Conservation (phyloP, 1,140 invertebrate genomes). For the Contarinia nasturtii region DNA sequence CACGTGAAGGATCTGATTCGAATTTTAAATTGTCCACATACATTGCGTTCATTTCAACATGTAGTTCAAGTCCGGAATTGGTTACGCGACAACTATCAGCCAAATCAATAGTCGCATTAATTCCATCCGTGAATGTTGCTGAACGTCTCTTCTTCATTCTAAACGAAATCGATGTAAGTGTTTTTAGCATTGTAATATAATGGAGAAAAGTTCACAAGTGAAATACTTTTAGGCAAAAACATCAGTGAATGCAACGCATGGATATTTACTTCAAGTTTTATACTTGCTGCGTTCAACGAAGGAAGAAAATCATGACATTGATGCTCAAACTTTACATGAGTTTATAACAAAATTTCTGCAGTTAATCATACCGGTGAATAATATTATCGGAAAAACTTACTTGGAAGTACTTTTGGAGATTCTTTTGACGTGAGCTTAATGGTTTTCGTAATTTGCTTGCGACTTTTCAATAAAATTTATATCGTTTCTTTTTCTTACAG, state of each 20-base stretch:
- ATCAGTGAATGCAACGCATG: constrained; percentile 23
- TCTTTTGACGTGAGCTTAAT: constrained; percentile 3
- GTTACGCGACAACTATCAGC: constrained; percentile 45
- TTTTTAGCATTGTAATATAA: background rate
- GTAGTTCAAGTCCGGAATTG: constrained; percentile 34
- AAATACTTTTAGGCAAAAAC: constrained; percentile 2
- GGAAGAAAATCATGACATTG: constrained; percentile 3
- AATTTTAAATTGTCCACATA: constrained; percentile 32
- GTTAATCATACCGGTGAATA: constrained; percentile 4
- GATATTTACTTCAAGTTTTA: constrained; percentile 23
- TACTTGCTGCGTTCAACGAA: background rate
- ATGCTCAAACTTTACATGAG: constrained; percentile 2
- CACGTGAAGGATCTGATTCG: constrained; percentile 41
- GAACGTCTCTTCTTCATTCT: background rate
- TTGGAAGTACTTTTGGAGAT: constrained; percentile 4
- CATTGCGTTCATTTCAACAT: constrained; percentile 25
- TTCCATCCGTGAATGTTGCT: constrained; percentile 19
- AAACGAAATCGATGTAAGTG: constrained; percentile 3
- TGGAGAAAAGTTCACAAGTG: background rate
- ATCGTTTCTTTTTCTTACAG: background rate
- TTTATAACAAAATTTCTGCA: constrained; percentile 1
- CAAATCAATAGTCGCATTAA: constrained; percentile 40
- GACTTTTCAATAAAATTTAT: too few relatives aligned
- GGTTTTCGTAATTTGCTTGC: too few relatives aligned
- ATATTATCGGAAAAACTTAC: background rate